Evolutionary conservation across 2,113 vertebrate species (phyloP), one percentile per base, ranked within the genome.

Genomic region (Myotis yumanensis): DNA sequence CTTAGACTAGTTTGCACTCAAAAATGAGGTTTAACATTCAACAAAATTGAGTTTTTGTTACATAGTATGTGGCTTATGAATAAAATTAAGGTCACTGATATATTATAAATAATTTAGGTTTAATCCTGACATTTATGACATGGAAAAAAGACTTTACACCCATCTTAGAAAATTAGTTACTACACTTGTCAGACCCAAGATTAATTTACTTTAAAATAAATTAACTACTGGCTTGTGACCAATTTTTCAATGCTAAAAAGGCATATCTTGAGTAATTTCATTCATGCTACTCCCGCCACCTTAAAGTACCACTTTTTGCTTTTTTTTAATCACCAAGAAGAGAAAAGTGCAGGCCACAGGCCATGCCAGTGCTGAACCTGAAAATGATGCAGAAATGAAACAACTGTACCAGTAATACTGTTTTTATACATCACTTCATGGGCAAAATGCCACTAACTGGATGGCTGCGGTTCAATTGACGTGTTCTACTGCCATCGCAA

Each of bases 401-500:
- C 35, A 72, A 90, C 95, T 10, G 83, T 73, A 54, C 94, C 96
- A 71, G 93, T 96, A 88, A 91, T n/a, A 83, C 79, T 37, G 96
- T 52, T 96, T 97, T 95, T 95, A 75, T 95, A 73, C 69, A 82
- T 83, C 28, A 12, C 89, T 96, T 96, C 82, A 96, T 79, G 98
- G 97, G 97, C 97, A 97, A 88, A 94, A 95, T 0, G 94, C 93
- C 89, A 90, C 89, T 57, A 48, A 95, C 87, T 82, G 88, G 94
- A 96, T 87, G 97, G 90, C 96, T 96, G 97, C 84, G 15, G 94
- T 66, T 97, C 95, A 71, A 95, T 48, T 89, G 95, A 96, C 86
- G 28, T 62, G 94, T 84, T 92, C 96, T 66, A 62, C 97, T 91
- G 93, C 93, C 96, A 89, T 94, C 96, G 59, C 94, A 18, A 79